Evolutionary conservation across 2,113 vertebrate species (phyloP).

Genomic region (Myocastor coypus): DNA sequence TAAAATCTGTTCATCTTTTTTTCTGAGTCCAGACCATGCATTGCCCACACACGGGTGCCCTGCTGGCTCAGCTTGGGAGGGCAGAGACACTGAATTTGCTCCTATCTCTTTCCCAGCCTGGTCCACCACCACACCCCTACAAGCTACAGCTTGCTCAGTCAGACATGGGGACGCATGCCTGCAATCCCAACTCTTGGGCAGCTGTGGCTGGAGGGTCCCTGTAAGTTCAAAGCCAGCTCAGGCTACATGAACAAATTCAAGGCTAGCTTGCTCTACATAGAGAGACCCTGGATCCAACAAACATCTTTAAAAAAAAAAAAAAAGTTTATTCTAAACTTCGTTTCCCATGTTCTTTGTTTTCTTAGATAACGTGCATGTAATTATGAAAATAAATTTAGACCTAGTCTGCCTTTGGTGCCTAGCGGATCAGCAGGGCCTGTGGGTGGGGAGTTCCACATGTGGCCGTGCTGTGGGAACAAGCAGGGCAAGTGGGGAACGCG

Average conservation of each 20-base stretch:
- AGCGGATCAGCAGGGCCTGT: conserved; percentile 4
- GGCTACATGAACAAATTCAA: too few relatives aligned
- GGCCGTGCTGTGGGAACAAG: neutral
- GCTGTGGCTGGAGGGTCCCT: too few relatives aligned
- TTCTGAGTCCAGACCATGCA: neutral
- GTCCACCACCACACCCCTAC: conserved; percentile 68
- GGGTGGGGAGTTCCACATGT: neutral
- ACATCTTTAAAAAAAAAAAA: too few relatives aligned
- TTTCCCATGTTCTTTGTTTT: conserved; percentile 81
- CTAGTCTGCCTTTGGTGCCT: conserved; percentile 56
- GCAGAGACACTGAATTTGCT: neutral
- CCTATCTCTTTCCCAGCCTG: conserved; percentile 30
- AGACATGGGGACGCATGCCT: too few relatives aligned
- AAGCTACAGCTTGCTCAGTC: neutral
- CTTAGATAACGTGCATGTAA: conserved; percentile 77
- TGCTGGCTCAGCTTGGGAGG: neutral
- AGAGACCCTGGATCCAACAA: too few relatives aligned
- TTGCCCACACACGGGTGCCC: neutral
- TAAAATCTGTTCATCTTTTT: neutral
- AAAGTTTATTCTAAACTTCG: conserved; percentile 77
- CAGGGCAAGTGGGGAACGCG: neutral
- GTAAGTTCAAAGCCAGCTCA: too few relatives aligned
- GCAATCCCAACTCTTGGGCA: too few relatives aligned
- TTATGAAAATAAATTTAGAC: conserved; percentile 82
- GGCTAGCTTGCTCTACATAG: too few relatives aligned